These are phyloP conservation scores for Ceratitis capitata DNA, from an alignment of 1,140 invertebrate species.

Conservation along the genomic window DNA sequence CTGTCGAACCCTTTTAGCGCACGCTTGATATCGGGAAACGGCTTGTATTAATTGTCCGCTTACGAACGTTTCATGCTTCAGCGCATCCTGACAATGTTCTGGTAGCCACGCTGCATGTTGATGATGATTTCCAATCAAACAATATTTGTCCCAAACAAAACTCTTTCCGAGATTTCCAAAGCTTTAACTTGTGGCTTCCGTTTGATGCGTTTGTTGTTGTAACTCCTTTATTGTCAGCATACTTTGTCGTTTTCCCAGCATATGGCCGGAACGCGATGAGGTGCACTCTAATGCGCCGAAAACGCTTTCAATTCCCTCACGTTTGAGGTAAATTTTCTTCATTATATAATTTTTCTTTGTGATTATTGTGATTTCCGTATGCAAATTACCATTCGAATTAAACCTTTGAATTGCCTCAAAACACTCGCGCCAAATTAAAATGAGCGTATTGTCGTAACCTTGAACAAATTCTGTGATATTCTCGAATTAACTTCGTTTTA, in stretches of 20 bases:
- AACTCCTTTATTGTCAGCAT: neutral
- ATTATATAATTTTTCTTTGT: neutral
- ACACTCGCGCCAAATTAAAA: conserved; percentile 7
- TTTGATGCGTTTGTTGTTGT: neutral
- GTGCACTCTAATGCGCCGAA: neutral
- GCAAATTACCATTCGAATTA: neutral
- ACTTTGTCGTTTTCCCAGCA: neutral
- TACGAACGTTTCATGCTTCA: conserved; percentile 48
- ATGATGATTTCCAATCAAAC: neutral
- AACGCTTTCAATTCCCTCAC: neutral
- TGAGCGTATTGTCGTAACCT: neutral
- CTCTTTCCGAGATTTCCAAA: neutral
- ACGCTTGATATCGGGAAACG: neutral
- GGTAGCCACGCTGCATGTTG: neutral
- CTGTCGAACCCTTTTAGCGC: conserved; percentile 24
- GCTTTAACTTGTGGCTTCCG: neutral
- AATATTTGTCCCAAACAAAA: neutral
- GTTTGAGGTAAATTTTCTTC: neutral
- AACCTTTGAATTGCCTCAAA: neutral
- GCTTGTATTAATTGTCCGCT: conserved; percentile 34
- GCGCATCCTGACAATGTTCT: conserved; percentile 17
- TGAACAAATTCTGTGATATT: neutral
- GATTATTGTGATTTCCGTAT: neutral
- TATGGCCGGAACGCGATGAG: neutral
- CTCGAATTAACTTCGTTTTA: neutral